Evolutionary conservation across 2,888 invertebrate genomes (phyloP), one percentile per base, ranked within the genome.

Genomic region (Thalpophila matura): DNA sequence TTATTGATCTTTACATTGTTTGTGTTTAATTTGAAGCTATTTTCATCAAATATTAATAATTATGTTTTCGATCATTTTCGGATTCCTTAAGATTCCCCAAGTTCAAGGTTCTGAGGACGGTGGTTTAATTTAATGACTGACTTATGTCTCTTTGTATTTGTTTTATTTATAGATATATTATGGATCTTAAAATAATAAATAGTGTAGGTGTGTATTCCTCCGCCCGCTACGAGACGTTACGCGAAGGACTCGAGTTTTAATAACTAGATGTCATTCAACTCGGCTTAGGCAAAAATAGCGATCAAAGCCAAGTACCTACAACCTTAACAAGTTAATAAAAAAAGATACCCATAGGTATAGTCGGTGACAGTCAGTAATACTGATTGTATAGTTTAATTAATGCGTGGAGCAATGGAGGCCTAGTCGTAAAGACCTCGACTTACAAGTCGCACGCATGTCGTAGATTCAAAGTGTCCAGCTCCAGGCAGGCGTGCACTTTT

Each of bases 241-340:
- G 46, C 46, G 20, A 38, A 29, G 22, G 10, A 18, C 22, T 50
- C 12, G 7, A 33, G 22, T 43, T 9, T 33, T 35, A 27, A 37
- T 27, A 27, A 43, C 43, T 31, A 40, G 38, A 51, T 37, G 66
- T 68, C 57, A 51, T 72, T 51, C 51, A 72, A 71, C 73, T 58
- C 37, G 24, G 4, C 40, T 55, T 37, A 16, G 20, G 27, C 27
- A 18, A 24, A 46, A 64, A 27, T 38, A 42, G 18, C 18, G 18
- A 50, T 33, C 22, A 10, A 16, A 56, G 27, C 22, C 18, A 38
- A 51, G n/a, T 20, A 45, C 35, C 4, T n/a, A n/a, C 6, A 38
- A 6, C 14, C 43, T 38, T 24, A 62, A 22, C 7, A 33, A 47
- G 18, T 18, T 38, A 10, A 49, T 24, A 49, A 14, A 24, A 16